phyloP scores from a whole-genome alignment of 2,113 vertebrate species.

The Pycnonotus jocosus region DNA sequence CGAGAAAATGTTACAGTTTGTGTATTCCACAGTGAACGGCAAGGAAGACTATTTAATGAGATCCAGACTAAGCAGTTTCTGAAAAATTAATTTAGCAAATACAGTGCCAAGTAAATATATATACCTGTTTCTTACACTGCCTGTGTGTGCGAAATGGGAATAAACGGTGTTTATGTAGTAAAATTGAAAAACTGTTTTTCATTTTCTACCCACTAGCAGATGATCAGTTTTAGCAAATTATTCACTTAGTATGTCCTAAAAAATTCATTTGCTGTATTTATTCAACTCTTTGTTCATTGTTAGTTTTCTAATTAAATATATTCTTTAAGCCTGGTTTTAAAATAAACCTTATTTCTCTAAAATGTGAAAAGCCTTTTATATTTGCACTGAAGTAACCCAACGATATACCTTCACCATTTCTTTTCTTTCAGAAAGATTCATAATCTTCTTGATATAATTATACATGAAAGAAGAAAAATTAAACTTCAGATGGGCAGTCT shows the following conservation, averaged over 20 bases:
- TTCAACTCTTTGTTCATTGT: conserved; percentile 26
- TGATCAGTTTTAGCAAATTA: conserved; percentile 32
- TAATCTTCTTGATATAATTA: not conserved
- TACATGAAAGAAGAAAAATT: not conserved
- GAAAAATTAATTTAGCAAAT: conserved; percentile 51
- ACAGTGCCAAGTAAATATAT: conserved; percentile 27
- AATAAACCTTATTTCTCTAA: conserved; percentile 11
- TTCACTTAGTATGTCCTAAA: conserved; percentile 46
- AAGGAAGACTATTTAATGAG: conserved; percentile 25
- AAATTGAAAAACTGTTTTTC: conserved; percentile 12
- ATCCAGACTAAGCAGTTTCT: conserved; percentile 4
- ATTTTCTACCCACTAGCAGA: conserved; percentile 23
- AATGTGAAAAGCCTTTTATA: not conserved
- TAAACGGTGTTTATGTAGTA: not conserved
- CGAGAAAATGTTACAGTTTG: not conserved
- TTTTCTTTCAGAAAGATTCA: not conserved
- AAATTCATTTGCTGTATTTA: conserved; percentile 20
- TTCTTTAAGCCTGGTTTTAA: conserved; percentile 28
- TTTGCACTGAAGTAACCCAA: not conserved
- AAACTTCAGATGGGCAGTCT: not conserved
- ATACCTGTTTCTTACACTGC: not conserved
- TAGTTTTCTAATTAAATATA: conserved; percentile 32
- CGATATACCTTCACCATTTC: not conserved
- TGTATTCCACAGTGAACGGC: not conserved
- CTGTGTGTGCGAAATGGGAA: not conserved